These are phyloP conservation scores for Delphinapterus leucas DNA, from an alignment of 2,113 vertebrate genomes.

Conservation along the genomic window DNA sequence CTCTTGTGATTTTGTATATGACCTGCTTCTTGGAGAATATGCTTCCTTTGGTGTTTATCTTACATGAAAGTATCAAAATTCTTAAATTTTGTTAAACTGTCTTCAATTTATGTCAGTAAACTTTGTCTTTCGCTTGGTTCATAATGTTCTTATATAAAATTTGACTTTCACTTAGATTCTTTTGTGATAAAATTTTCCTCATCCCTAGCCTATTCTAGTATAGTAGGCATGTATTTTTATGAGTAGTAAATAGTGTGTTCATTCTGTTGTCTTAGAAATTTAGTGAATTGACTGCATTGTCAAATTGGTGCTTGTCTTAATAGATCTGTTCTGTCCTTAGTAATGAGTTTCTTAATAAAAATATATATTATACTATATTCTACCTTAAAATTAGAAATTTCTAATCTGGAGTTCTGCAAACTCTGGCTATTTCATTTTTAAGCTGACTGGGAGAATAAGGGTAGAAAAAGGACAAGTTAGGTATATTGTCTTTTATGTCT, in stretches of 20 bases:
- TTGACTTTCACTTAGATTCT: conserved; percentile 36
- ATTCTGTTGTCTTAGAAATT: conserved; percentile 36
- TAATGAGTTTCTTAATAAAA: not conserved
- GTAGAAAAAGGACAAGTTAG: not conserved
- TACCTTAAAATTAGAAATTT: conserved; percentile 29
- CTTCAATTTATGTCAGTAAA: not conserved
- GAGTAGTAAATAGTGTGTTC: not conserved
- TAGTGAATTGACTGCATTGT: not conserved
- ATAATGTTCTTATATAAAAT: conserved; percentile 31
- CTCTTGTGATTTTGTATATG: not conserved
- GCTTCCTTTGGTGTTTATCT: not conserved
- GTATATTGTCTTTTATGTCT: not conserved
- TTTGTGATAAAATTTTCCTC: not conserved
- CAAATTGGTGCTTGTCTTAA: not conserved
- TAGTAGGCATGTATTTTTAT: not conserved
- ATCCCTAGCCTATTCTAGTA: not conserved
- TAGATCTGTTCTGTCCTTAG: not conserved
- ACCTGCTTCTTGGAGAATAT: conserved; percentile 2
- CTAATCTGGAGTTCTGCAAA: not conserved
- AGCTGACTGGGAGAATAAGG: not conserved
- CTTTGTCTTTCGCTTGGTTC: not conserved
- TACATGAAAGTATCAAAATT: conserved; percentile 30
- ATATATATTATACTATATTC: not conserved
- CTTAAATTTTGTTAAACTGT: not conserved
- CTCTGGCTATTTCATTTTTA: conserved; percentile 28